These are phyloP conservation scores for Podarcis raffonei DNA, from an alignment of 2,113 vertebrate genomes.

Conservation along the genomic window DNA sequence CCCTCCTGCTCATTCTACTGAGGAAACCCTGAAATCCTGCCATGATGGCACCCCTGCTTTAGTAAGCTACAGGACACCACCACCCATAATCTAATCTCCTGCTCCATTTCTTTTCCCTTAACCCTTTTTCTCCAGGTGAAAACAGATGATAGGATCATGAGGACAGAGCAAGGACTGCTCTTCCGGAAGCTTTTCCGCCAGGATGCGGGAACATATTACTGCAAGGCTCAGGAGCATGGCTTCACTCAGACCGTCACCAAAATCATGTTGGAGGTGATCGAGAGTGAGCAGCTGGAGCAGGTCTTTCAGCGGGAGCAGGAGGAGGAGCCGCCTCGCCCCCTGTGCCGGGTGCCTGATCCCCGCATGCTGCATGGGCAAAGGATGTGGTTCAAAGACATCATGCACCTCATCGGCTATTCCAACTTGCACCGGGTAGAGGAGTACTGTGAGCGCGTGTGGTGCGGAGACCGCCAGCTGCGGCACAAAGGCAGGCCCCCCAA, in stretches of 20 bases:
- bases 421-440: slow-evolving; percentile 85
- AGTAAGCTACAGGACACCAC: not conserved
- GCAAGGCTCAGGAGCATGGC: slow-evolving; percentile 86
- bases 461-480: slow-evolving; percentile 79
- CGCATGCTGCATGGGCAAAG: slow-evolving; percentile 68
- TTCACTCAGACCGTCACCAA: slow-evolving; percentile 86
- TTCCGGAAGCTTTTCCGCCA: slow-evolving; percentile 85
- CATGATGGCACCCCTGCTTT: not conserved
- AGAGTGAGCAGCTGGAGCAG: slow-evolving; percentile 79
- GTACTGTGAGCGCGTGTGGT: slow-evolving; percentile 92
- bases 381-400: slow-evolving; percentile 92
- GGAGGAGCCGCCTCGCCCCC: slow-evolving; percentile 33
- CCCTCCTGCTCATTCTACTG: not conserved
- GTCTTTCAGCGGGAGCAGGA: slow-evolving; percentile 69
- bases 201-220: slow-evolving; percentile 85
- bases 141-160: slow-evolving; percentile 87
- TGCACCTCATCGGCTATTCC: slow-evolving; percentile 88
- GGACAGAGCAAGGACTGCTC: slow-evolving; percentile 86
- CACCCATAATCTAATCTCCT: not conserved
- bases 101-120: not conserved
- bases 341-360: slow-evolving; percentile 39
- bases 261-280: slow-evolving; percentile 82
- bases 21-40: not conserved
- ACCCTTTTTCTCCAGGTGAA: slow-evolving; percentile 77
- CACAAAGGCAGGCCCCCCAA: slow-evolving; percentile 85